These are phyloP conservation scores for Volucella inanis DNA, from an alignment of 2,888 invertebrate species.

Conservation along the genomic window DNA sequence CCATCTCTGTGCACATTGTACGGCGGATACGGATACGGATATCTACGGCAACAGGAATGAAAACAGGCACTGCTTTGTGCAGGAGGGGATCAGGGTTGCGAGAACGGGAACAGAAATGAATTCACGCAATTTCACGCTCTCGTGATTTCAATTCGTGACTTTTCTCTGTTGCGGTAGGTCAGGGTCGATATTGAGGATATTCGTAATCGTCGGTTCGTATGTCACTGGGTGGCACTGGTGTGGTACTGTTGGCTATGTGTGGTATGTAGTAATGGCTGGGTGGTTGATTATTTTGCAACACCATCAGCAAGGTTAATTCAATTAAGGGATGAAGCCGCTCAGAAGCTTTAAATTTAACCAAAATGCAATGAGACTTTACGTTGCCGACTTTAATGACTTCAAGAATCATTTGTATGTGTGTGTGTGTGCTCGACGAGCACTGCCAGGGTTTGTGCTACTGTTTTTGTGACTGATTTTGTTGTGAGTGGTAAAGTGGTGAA, in stretches of 20 bases:
- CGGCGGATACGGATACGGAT: neutral
- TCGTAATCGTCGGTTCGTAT: neutral
- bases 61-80: too few species aligned
- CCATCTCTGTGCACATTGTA: neutral
- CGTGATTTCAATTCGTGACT: slow-evolving; percentile 72
- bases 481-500: too few species aligned
- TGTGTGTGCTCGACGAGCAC: neutral
- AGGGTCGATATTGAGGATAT: slow-evolving; percentile 50
- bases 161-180: slow-evolving; percentile 67
- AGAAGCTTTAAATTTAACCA: slow-evolving; percentile 35
- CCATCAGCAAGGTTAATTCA: slow-evolving; percentile 57
- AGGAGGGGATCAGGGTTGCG: too few species aligned
- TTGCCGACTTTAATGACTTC: neutral
- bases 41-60: too few species aligned
- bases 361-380: slow-evolving; percentile 24
- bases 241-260: neutral
- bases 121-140: slow-evolving; percentile 73
- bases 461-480: too few species aligned
- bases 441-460: too few species aligned
- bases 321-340: slow-evolving; percentile 49
- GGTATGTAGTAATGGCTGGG: neutral
- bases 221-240: neutral
- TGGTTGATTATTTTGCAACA: neutral
- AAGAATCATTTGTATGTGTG: neutral
- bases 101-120: slow-evolving; percentile 33